Conservation (phyloP, 2,797 vertebrate genomes). For the Distichodus sexfasciatus region DNA sequence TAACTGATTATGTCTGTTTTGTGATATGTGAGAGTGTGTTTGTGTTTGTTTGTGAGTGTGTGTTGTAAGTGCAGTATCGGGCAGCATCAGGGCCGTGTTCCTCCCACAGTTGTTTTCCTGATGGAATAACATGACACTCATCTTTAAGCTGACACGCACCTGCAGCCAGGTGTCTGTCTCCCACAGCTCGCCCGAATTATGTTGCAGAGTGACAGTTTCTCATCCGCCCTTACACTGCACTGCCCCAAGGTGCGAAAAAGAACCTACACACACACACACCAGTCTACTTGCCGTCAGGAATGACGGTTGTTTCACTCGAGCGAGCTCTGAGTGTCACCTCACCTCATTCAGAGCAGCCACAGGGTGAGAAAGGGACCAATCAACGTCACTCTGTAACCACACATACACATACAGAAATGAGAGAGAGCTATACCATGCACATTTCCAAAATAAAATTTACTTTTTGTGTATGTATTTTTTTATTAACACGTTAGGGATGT, state of each 20-base stretch:
- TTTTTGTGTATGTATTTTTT: not conserved
- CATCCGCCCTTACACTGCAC: conserved; percentile 2
- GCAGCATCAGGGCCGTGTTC: no score
- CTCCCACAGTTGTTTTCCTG: not conserved
- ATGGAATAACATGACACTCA: not conserved
- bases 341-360: conserved; percentile 32
- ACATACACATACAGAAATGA: conserved; percentile 1
- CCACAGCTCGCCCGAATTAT: not conserved
- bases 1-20: no score
- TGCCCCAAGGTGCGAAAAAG: conserved; percentile 11
- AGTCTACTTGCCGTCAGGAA: conserved; percentile 16
- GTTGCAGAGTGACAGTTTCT: conserved; percentile 30
- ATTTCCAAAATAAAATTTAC: not conserved
- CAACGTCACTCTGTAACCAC: conserved; percentile 3
- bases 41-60: not conserved
- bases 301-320: conserved; percentile 32
- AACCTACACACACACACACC: conserved; percentile 7
- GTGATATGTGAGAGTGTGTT: conserved; percentile 3
- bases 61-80: no score
- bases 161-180: conserved; percentile 15
- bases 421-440: conserved; percentile 5
- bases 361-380: conserved; percentile 34
- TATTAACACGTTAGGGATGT: no score
- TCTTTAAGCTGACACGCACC: conserved; percentile 21
- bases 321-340: conserved; percentile 41